Conservation (phyloP, 1,140 invertebrate species). For the Drosophila simulans region DNA sequence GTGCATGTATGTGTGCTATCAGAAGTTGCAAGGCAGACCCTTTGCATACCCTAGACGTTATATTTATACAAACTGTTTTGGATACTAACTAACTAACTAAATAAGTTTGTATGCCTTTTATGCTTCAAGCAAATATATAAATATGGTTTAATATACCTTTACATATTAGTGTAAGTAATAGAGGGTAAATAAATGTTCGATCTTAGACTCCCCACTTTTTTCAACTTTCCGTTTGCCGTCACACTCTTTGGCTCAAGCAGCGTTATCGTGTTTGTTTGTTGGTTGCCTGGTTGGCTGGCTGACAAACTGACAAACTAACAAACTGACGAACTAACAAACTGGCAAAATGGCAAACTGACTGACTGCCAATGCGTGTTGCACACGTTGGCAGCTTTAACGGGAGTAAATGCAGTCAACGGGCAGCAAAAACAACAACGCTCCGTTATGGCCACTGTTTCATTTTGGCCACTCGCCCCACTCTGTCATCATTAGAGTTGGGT, state of each 20-base stretch:
- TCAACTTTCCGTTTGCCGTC: slow-evolving; percentile 2
- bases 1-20: slow-evolving; percentile 26
- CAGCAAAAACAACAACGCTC: slow-evolving; percentile 27
- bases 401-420: slow-evolving; percentile 5
- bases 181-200: slow-evolving; percentile 3
- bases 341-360: slow-evolving; percentile 23
- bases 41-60: not conserved
- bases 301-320: slow-evolving; percentile 19
- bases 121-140: no score
- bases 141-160: no score
- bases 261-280: slow-evolving; percentile 70
- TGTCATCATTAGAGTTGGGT: slow-evolving; percentile 72
- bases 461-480: slow-evolving; percentile 30
- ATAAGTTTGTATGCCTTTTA: no score
- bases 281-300: slow-evolving; percentile 49
- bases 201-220: not conserved
- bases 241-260: slow-evolving; percentile 66
- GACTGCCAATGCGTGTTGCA: slow-evolving; percentile 58
- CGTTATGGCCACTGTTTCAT: slow-evolving; percentile 58
- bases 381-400: slow-evolving; percentile 22
- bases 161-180: not conserved
- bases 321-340: slow-evolving; percentile 8
- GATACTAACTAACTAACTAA: no score
- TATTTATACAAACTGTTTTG: not conserved
- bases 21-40: not conserved